Conservation (phyloP, 2,797 vertebrate genomes). For the Sternarchorhynchus goeldii region DNA sequence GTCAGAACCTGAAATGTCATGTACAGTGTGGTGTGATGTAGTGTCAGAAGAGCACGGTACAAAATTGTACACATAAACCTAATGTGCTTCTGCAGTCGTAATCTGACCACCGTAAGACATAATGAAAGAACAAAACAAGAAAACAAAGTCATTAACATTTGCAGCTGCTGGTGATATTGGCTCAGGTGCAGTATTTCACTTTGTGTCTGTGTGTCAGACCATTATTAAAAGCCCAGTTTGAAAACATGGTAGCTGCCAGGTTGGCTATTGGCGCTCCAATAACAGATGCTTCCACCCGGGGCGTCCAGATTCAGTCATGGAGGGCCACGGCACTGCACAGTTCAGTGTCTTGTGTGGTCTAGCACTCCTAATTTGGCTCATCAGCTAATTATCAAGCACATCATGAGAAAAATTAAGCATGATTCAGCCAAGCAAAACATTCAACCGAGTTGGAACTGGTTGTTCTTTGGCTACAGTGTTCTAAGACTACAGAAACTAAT, state of each 20-base stretch:
- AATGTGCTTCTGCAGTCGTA: not conserved
- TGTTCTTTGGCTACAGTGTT: not conserved
- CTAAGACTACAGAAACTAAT: not conserved
- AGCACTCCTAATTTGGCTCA: conserved; percentile 1
- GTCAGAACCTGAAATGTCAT: not conserved
- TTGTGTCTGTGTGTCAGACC: not conserved
- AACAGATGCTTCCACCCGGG: conserved; percentile 27
- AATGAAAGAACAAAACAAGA: too few relatives aligned
- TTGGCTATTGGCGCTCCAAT: conserved; percentile 1
- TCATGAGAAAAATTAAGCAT: conserved; percentile 9
- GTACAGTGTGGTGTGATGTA: not conserved
- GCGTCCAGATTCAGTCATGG: conserved; percentile 1
- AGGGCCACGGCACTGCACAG: not conserved
- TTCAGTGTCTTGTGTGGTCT: not conserved
- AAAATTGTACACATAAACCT: not conserved
- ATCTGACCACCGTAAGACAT: not conserved
- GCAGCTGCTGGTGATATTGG: not conserved
- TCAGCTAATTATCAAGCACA: conserved; percentile 24
- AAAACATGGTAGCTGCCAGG: not conserved
- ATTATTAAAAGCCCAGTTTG: conserved; percentile 9
- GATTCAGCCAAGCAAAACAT: conserved; percentile 3
- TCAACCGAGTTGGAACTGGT: not conserved
- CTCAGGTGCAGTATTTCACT: not conserved
- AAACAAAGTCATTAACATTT: not conserved
- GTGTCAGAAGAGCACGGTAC: not conserved